These are phyloP conservation scores for Baccha elongata DNA, from an alignment of 2,888 invertebrate species.

Conservation along the genomic window DNA sequence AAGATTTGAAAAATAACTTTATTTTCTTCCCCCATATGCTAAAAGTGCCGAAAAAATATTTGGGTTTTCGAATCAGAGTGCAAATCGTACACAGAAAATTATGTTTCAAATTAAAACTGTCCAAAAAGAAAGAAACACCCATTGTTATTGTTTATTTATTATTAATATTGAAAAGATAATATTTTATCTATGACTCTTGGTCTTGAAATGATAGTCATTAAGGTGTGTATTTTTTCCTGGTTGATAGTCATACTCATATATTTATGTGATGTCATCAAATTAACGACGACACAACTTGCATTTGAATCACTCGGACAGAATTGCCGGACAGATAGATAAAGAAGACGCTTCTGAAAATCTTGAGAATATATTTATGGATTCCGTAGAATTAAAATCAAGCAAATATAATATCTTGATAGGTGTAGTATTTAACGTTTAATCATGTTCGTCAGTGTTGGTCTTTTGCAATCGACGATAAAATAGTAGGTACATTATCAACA, in stretches of 20 bases:
- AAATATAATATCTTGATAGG: no score
- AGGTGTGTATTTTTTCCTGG: constrained; percentile 38
- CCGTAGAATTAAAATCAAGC: no score
- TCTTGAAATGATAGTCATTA: constrained; percentile 20
- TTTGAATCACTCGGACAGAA: constrained; percentile 28
- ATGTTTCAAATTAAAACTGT: background rate
- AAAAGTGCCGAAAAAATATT: background rate
- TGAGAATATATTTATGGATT: background rate
- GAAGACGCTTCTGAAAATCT: background rate
- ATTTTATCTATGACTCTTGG: background rate
- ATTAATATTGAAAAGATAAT: background rate
- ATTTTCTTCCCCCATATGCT: background rate
- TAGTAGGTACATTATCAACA: no score
- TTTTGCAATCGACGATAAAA: no score
- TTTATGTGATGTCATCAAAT: constrained; percentile 67
- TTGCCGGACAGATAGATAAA: background rate
- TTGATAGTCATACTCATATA: constrained; percentile 52
- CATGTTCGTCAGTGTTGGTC: no score
- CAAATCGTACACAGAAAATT: background rate
- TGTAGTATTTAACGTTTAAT: no score
- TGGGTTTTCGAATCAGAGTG: no score
- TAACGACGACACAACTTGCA: constrained; percentile 39
- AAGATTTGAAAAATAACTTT: background rate
- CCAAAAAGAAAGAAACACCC: background rate
- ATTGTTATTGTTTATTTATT: constrained; percentile 33